Percentiles rank a stretch among this genome's conserved stretches.
Conservation (phyloP, 64 coral and sea anemone genomes). For the Trachythela sp. region DNA sequence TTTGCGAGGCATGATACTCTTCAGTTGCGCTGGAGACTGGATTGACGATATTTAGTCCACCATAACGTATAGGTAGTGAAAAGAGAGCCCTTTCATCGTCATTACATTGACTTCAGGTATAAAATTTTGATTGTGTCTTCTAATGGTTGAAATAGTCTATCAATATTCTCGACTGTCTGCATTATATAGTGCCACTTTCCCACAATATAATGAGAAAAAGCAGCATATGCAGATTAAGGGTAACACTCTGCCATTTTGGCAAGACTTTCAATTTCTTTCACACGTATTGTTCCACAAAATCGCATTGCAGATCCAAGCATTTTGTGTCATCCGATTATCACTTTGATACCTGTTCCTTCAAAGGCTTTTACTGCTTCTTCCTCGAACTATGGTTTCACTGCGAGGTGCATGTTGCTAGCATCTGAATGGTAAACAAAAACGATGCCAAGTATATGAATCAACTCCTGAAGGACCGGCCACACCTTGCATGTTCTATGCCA, state of each 20-base stretch:
- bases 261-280: not conserved
- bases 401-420: not conserved
- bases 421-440: not conserved
- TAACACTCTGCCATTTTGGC: not conserved
- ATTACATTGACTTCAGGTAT: not conserved
- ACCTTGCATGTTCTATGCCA: not conserved
- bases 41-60: not conserved
- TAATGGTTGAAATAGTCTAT: not conserved
- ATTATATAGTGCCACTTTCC: not conserved
- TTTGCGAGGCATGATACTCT: not conserved
- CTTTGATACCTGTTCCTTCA: slow-evolving; percentile 19
- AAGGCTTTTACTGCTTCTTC: not conserved
- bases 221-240: not conserved
- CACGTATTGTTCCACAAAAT: not conserved
- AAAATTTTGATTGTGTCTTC: not conserved
- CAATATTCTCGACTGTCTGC: not conserved
- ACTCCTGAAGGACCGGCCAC: not conserved
- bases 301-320: not conserved
- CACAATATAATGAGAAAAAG: not conserved
- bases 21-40: not conserved
- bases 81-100: not conserved
- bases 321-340: not conserved
- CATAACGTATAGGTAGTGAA: not conserved
- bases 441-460: not conserved
- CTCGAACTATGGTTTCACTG: not conserved